A percentile compares a stretch with the other conserved stretches of the same genome.
Conservation (phyloP, 2,888 invertebrate species). For the Cosmopolites sordidus region DNA sequence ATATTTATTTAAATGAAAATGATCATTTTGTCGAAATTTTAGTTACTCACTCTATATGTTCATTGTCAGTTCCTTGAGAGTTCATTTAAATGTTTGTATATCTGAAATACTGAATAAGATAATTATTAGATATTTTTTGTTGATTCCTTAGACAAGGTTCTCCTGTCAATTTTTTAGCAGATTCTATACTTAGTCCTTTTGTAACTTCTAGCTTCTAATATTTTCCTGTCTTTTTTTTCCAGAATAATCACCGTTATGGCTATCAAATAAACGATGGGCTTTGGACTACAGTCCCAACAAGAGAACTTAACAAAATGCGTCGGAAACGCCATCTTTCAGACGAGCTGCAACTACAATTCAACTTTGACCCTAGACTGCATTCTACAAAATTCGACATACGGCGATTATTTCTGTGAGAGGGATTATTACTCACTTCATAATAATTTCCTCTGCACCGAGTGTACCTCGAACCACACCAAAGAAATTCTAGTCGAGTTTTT, state of each 20-base stretch:
- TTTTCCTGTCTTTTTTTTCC: no score
- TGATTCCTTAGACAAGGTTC: no score
- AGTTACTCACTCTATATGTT: no score
- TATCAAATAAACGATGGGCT: slow-evolving; percentile 30
- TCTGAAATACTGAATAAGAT: no score
- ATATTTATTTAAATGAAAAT: no score
- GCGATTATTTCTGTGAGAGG: slow-evolving; percentile 35
- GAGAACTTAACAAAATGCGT: slow-evolving; percentile 24
- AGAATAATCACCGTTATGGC: slow-evolving; percentile 23
- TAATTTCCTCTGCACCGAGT: slow-evolving; percentile 33
- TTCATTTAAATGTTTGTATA: no score
- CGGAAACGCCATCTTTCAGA: slow-evolving; percentile 25
- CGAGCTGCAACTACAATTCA: slow-evolving; percentile 27
- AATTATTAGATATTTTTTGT: no score
- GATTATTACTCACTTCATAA: slow-evolving; percentile 27
- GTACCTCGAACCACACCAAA: slow-evolving; percentile 30
- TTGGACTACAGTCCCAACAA: slow-evolving; percentile 19
- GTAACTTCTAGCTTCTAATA: no score
- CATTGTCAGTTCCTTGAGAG: no score
- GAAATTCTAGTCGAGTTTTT: slow-evolving; percentile 30
- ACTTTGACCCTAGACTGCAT: slow-evolving; percentile 32
- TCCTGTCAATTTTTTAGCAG: no score
- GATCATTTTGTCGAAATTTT: no score
- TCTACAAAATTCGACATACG: slow-evolving; percentile 26
- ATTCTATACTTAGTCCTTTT: no score